Evolutionary conservation across 2,113 vertebrate genomes (phyloP).

Genomic region (Anarhynchus alexandrinus): DNA sequence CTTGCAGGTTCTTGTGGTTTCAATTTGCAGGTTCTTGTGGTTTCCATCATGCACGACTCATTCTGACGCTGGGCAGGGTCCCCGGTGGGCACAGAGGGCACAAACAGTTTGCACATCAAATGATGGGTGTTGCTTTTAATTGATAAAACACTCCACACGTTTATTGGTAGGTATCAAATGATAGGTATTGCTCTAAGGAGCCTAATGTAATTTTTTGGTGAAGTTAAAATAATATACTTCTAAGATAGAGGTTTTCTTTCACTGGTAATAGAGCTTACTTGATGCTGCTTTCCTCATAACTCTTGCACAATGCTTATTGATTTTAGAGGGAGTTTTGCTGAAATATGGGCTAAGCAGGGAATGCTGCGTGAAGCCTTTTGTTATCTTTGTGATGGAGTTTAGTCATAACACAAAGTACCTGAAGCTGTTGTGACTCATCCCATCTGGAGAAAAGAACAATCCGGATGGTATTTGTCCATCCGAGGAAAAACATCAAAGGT

Average conservation of each 20-base stretch:
- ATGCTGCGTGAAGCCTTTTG: background rate
- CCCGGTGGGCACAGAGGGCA: too few relatives aligned
- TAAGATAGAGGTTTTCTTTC: background rate
- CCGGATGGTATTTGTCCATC: background rate
- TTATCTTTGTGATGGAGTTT: background rate
- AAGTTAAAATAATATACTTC: background rate
- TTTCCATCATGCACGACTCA: fast-evolving
- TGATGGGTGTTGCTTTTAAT: background rate
- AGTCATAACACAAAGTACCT: background rate
- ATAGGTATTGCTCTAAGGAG: background rate
- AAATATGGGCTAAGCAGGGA: background rate
- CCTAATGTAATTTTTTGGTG: background rate
- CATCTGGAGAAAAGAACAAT: background rate
- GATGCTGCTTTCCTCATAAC: background rate
- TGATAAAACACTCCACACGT: fast-evolving
- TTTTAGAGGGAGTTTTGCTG: background rate
- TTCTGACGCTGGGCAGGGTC: fast-evolving
- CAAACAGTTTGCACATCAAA: fast-evolving
- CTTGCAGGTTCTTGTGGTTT: background rate
- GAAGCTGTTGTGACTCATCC: background rate
- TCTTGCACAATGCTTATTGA: background rate
- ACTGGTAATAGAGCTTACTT: background rate
- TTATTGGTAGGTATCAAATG: background rate
- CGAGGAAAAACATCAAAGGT: background rate
- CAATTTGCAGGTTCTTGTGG: background rate